Base-by-base conservation (phyloP, 2,113 vertebrate species). In the Callionymus lyra region DNA sequence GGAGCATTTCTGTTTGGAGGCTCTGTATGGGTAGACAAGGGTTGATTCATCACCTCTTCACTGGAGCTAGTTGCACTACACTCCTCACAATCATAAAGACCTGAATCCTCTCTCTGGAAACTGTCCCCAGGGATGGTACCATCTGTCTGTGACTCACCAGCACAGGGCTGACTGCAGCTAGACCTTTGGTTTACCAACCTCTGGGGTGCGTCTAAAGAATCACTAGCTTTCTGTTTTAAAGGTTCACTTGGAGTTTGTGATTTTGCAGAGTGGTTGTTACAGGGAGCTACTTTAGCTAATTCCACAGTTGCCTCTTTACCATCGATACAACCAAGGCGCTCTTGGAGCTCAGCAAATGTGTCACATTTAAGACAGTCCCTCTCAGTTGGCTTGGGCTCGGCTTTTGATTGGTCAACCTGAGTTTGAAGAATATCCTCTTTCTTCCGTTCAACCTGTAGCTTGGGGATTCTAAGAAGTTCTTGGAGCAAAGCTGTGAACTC, bases 321-420 rank as follows among this genome's bases (percentile, higher is more conserved):
- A 16, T 80, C 80, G 0, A 79, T 82, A 9, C 93, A 94, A 42
- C 90, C 95, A 52, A 99, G 64, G 38, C 95, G 80, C 68, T 98
- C 91, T 53, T 99, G 95, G 42, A 99, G 88, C 70, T 99, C 93
- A 0, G 95, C 94, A 66, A 99, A 99, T 1, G 95, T 99, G 68
- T 94, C 95, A 65, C 95, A 99, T 74, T 98, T 97, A 33, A 99
- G 71, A 66, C 92, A 94, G 68, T 98, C 92, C 74, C 87, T 86
- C 44, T 89, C 92, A 1, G 87, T 75, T 1, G 80, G 56, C 59
- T 73, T 65, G 10, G 4, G 19, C 6, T 77, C 74, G 38, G 18
- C 43, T 51, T 65, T 69, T 34, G 52, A 41, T 11, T 5, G 21
- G 6, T 76, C 60, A 6, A 3, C 38, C 21, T 58, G 45, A 41